A percentile compares a stretch with the other conserved stretches of the same genome.
Evolutionary conservation across 92 coral and sea anemone species (phyloP).

Genomic region (Heteractis magnifica): DNA sequence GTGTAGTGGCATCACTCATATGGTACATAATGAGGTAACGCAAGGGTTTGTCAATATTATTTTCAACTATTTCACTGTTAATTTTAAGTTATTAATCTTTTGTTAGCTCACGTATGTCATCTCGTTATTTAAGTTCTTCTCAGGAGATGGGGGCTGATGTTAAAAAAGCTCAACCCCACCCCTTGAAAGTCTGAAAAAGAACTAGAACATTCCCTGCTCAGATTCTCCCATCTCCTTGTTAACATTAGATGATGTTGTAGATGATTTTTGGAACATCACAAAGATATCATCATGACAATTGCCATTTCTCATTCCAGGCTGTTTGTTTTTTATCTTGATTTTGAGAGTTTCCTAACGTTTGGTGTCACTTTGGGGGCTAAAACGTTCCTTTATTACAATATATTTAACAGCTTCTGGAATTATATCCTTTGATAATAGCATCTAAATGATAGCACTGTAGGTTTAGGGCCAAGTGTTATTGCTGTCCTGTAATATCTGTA

Average conservation of each 20-base stretch:
- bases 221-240: too few relatives aligned
- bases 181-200: too few relatives aligned
- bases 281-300: neutral
- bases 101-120: too few relatives aligned
- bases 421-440: slow-evolving; percentile 68
- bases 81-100: neutral
- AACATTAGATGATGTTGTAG: too few relatives aligned
- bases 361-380: slow-evolving; percentile 81
- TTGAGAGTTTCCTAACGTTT: slow-evolving; percentile 55
- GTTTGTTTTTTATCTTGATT: slow-evolving; percentile 52
- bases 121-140: too few relatives aligned
- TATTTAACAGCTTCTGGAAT: slow-evolving; percentile 50
- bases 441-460: neutral
- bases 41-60: too few relatives aligned
- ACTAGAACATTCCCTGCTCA: too few relatives aligned
- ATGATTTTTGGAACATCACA: too few relatives aligned
- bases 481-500: too few relatives aligned
- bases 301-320: slow-evolving; percentile 42
- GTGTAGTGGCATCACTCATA: slow-evolving; percentile 29
- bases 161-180: too few relatives aligned
- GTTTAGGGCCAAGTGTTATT: neutral
- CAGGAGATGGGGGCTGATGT: too few relatives aligned
- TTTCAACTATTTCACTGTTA: neutral
- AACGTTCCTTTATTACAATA: slow-evolving; percentile 74
- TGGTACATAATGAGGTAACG: slow-evolving; percentile 60